These are phyloP conservation scores for Corydoras sp. DNA, from an alignment of 2,113 vertebrate species.

Conservation along the genomic window DNA sequence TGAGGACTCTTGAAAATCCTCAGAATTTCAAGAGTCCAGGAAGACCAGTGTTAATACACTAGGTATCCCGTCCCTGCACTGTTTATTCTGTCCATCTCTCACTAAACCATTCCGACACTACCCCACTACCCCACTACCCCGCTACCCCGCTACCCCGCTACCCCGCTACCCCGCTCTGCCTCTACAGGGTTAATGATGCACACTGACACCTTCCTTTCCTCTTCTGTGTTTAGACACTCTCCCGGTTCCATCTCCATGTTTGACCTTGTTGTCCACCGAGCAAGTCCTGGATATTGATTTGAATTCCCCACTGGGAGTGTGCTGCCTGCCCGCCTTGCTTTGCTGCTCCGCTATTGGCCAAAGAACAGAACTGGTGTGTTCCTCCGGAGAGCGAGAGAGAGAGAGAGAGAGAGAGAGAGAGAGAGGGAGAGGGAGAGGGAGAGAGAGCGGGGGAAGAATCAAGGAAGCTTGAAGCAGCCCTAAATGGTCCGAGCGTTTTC, in stretches of 20 bases:
- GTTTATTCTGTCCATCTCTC: not conserved
- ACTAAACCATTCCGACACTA: slow-evolving; percentile 19
- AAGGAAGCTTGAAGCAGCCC: slow-evolving; percentile 21
- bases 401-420: slow-evolving; percentile 20
- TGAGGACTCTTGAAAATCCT: too few species aligned
- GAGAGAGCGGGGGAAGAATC: slow-evolving; percentile 1
- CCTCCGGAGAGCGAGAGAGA: slow-evolving; percentile 59
- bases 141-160: too few species aligned
- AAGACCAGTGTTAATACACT: too few species aligned
- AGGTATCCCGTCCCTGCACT: too few species aligned
- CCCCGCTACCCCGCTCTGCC: slow-evolving; percentile 27
- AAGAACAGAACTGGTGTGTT: slow-evolving; percentile 73
- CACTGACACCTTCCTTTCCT: slow-evolving; percentile 71
- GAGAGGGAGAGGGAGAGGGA: slow-evolving; percentile 9
- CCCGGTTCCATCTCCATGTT: slow-evolving; percentile 68
- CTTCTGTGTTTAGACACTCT: slow-evolving; percentile 64
- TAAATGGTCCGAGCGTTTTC: slow-evolving; percentile 48
- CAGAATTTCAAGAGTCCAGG: too few species aligned
- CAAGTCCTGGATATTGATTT: slow-evolving; percentile 92
- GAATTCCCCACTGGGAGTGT: slow-evolving; percentile 86
- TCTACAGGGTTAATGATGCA: slow-evolving; percentile 78
- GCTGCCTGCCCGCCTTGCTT: slow-evolving; percentile 76
- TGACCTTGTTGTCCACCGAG: slow-evolving; percentile 86
- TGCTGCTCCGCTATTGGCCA: slow-evolving; percentile 75
- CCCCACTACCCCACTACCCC: slow-evolving; percentile 5